Conservation (phyloP, 2,113 vertebrate genomes). For the Porphyrio hochstetteri region DNA sequence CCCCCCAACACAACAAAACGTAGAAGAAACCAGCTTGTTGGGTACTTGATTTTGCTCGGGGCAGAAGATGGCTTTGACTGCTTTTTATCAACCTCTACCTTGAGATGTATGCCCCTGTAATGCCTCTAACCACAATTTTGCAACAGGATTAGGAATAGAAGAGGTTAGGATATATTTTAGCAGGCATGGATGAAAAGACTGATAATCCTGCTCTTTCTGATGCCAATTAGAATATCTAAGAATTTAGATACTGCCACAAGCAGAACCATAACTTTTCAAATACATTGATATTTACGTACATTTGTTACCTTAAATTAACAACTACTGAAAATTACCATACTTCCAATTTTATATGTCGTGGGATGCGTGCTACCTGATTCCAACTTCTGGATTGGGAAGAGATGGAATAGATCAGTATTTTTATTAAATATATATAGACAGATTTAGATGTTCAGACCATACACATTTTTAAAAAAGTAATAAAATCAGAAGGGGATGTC, state of each 20-base stretch:
- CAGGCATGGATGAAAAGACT: neutral
- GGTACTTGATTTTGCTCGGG: neutral
- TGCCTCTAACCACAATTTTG: neutral
- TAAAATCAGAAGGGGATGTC: neutral
- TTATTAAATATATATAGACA: neutral
- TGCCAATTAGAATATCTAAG: neutral
- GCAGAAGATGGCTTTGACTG: neutral
- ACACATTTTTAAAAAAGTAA: neutral
- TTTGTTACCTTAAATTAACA: neutral
- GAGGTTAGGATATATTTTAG: neutral
- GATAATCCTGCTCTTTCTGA: neutral
- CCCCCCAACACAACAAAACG: neutral
- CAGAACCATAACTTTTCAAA: neutral
- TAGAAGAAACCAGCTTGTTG: neutral
- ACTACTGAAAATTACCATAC: neutral
- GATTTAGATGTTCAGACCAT: neutral
- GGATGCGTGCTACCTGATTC: neutral
- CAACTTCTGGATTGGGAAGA: neutral
- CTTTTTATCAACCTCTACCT: neutral
- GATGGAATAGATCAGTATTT: neutral
- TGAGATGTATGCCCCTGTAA: neutral
- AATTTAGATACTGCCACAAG: neutral
- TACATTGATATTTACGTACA: too few species aligned
- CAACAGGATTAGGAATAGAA: neutral
- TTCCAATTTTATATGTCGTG: neutral